Evolutionary conservation across 2,797 vertebrate genomes (phyloP).

Genomic region (Anguilla marmorata): DNA sequence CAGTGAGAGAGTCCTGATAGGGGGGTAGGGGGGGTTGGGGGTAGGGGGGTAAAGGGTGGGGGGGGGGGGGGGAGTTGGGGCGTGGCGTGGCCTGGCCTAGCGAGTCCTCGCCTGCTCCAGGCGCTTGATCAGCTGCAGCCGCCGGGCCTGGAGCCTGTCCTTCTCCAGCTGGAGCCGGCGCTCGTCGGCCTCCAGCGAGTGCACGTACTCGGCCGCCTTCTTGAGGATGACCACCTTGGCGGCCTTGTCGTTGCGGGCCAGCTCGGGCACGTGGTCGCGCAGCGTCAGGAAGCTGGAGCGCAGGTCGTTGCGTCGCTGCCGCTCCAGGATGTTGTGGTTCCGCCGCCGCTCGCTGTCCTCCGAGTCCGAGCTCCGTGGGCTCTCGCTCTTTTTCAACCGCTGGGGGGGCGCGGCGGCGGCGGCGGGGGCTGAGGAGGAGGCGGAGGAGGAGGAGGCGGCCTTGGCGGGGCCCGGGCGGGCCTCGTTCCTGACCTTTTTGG

Average conservation of each 20-base stretch:
- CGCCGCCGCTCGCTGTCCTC: slow-evolving; percentile 96
- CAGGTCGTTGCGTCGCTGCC: slow-evolving; percentile 94
- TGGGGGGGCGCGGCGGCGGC: slow-evolving; percentile 51
- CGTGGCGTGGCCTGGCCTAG: slow-evolving; percentile 65
- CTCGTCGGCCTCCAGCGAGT: slow-evolving; percentile 85
- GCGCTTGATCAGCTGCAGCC: slow-evolving; percentile 87
- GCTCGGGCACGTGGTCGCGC: slow-evolving; percentile 95
- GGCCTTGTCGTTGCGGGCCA: slow-evolving; percentile 93
- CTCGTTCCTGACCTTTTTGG: slow-evolving; percentile 84
- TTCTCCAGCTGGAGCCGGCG: slow-evolving; percentile 86
- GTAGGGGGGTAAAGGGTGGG: slow-evolving; percentile 25
- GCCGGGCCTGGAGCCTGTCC: slow-evolving; percentile 83
- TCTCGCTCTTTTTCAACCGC: slow-evolving; percentile 75
- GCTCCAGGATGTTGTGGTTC: slow-evolving; percentile 98
- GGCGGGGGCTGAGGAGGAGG: background rate
- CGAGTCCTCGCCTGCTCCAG: slow-evolving; percentile 92
- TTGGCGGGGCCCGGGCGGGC: slow-evolving; percentile 69
- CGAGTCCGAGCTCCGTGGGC: slow-evolving; percentile 86
- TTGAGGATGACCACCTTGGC: slow-evolving; percentile 98
- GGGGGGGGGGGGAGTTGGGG: slow-evolving; percentile 16
- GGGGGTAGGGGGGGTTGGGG: slow-evolving; percentile 9
- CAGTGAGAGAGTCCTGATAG: slow-evolving; percentile 87
- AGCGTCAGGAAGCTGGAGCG: slow-evolving; percentile 94
- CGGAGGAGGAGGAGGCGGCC: slow-evolving; percentile 38
- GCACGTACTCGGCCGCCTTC: slow-evolving; percentile 93